Evolutionary conservation across 2,113 vertebrate species (phyloP).

Genomic region (Strix uralensis): DNA sequence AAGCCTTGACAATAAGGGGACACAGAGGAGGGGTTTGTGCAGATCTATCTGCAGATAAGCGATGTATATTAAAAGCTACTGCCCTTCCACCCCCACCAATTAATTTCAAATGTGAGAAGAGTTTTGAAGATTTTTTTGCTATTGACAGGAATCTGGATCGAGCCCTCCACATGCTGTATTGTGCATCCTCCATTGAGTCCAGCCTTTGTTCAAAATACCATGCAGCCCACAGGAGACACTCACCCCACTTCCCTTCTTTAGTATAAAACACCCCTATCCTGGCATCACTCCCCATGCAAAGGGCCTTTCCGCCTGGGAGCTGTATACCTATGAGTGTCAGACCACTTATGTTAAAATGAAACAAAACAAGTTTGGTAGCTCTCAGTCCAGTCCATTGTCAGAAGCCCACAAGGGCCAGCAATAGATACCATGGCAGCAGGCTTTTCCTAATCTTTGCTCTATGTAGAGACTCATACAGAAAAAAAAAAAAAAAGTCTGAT

Average conservation of each 20-base stretch:
- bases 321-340: background rate
- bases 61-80: background rate
- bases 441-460: background rate
- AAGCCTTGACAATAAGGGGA: background rate
- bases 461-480: background rate
- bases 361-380: background rate
- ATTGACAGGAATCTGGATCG: background rate
- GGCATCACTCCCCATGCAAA: background rate
- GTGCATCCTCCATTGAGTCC: background rate
- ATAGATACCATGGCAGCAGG: background rate
- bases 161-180: background rate
- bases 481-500: background rate
- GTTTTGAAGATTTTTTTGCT: conserved; percentile 1
- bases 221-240: background rate
- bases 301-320: background rate
- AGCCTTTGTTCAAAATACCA: background rate
- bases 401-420: background rate
- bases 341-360: background rate
- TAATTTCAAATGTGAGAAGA: conserved; percentile 24
- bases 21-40: background rate
- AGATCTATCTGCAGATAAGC: background rate
- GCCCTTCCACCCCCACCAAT: background rate
- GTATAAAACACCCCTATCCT: background rate
- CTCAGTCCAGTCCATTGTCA: background rate
- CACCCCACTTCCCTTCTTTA: background rate